Conservation (phyloP, 2,113 vertebrate genomes). For the Pelodiscus sinensis region DNA sequence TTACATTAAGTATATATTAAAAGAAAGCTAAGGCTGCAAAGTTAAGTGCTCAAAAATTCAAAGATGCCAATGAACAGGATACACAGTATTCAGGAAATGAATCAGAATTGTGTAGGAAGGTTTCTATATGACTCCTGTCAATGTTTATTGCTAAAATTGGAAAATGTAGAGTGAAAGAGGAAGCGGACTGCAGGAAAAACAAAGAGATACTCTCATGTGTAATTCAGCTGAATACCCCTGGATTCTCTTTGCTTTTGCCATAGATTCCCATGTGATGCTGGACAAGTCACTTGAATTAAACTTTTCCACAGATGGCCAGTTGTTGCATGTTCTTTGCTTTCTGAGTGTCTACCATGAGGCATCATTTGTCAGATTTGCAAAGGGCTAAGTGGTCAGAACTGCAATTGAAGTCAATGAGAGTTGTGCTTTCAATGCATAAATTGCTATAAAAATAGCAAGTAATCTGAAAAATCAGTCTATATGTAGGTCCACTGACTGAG, state of each 20-base stretch:
- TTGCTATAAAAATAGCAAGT: background rate
- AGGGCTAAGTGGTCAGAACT: background rate
- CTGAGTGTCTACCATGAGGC: background rate
- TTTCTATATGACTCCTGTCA: background rate
- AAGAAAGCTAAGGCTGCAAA: background rate
- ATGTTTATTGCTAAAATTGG: background rate
- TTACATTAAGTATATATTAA: background rate
- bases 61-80: background rate
- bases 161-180: background rate
- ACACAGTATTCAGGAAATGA: background rate
- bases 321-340: background rate
- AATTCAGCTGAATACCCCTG: background rate
- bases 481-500: no score
- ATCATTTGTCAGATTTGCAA: background rate
- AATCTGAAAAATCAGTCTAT: background rate
- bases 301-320: background rate
- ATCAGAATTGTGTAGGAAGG: background rate
- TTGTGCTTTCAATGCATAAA: background rate
- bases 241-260: background rate
- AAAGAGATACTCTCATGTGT: background rate
- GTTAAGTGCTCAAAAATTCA: background rate
- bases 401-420: background rate
- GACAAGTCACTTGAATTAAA: background rate
- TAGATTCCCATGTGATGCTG: background rate
- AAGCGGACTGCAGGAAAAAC: background rate